phyloP scores from a whole-genome alignment of 2,113 vertebrate species.

The Mystacornis crossleyi region DNA sequence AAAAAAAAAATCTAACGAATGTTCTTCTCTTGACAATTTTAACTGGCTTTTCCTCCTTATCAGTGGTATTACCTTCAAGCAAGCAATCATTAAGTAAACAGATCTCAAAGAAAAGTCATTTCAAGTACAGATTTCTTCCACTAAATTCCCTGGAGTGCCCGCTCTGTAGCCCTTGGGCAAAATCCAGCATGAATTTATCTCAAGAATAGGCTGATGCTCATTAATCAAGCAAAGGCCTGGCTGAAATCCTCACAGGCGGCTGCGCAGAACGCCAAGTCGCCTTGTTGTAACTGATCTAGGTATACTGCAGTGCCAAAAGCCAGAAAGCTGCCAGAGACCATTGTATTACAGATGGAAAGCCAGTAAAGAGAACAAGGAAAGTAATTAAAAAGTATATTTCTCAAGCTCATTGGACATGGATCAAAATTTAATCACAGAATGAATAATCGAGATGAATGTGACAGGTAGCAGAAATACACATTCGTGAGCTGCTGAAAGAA shows the following conservation, averaged over 20 bases:
- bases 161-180: constrained; percentile 51
- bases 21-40: background rate
- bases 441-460: background rate
- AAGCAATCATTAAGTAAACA: constrained; percentile 64
- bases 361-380: background rate
- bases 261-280: constrained; percentile 20
- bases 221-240: constrained; percentile 70
- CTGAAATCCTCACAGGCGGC: constrained; percentile 27
- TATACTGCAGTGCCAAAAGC: background rate
- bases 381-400: background rate
- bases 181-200: constrained; percentile 59
- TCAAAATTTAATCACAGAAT: background rate
- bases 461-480: background rate
- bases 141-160: constrained; percentile 25
- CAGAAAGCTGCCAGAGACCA: constrained; percentile 2
- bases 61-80: constrained; percentile 54
- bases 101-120: constrained; percentile 67
- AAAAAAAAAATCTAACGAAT: background rate
- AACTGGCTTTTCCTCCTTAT: constrained; percentile 31
- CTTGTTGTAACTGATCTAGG: constrained; percentile 28
- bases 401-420: background rate
- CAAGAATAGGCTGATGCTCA: constrained; percentile 41
- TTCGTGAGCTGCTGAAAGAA: background rate
- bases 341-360: background rate
- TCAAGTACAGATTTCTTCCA: constrained; percentile 38